Conservation (phyloP, 2,113 vertebrate genomes). For the Vulpes lagopus region DNA sequence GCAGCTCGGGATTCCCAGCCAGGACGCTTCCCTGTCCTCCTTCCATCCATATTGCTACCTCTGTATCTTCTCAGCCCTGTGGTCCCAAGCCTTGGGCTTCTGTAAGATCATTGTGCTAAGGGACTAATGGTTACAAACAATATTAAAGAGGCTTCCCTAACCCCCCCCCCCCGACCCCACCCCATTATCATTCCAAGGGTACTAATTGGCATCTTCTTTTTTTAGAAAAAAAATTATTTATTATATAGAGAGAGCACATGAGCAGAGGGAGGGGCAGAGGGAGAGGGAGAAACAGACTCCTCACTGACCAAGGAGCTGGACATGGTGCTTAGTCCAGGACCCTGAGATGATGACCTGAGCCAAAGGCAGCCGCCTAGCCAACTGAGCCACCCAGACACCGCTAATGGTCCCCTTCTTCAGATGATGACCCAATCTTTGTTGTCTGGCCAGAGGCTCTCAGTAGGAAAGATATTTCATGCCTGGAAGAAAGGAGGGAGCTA, state of each 20-base stretch:
- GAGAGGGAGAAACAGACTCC: too few relatives aligned
- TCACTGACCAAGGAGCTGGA: too few relatives aligned
- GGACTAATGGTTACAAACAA: neutral
- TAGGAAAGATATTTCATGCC: neutral
- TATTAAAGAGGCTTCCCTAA: neutral
- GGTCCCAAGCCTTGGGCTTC: neutral
- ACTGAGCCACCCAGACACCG: too few relatives aligned
- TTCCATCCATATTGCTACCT: neutral
- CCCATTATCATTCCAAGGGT: neutral
- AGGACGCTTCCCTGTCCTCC: neutral
- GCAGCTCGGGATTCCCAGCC: neutral
- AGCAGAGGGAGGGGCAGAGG: too few relatives aligned
- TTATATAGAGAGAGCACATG: too few relatives aligned
- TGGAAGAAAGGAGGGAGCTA: neutral
- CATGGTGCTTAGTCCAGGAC: too few relatives aligned
- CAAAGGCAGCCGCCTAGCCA: too few relatives aligned
- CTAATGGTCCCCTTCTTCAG: neutral
- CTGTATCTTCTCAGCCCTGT: neutral
- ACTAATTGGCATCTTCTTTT: neutral
- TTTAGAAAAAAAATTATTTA: too few relatives aligned
- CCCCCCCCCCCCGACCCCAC: too few relatives aligned
- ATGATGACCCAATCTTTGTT: neutral
- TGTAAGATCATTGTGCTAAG: neutral
- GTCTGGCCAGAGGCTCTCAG: neutral
- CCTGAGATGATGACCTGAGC: too few relatives aligned